Conservation (phyloP, 2,113 vertebrate species). For the Petrocephalus microphthalmus region DNA sequence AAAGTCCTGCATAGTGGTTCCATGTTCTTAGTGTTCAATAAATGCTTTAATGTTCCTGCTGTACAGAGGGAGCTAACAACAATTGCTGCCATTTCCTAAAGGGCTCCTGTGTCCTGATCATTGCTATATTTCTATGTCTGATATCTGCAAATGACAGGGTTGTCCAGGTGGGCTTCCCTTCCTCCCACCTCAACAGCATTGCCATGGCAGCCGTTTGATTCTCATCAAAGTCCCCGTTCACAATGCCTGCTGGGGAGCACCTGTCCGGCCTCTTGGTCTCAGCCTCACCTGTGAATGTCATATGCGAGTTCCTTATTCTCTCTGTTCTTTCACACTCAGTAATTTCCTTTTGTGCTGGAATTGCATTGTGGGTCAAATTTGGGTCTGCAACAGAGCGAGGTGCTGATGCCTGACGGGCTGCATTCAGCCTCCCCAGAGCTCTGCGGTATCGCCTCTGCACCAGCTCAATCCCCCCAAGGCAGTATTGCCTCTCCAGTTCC, state of each 20-base stretch:
- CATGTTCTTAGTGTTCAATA: not conserved
- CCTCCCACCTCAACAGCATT: not conserved
- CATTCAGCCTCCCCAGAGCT: slow-evolving; percentile 12
- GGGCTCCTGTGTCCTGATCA: slow-evolving; percentile 26
- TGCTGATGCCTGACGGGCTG: not conserved
- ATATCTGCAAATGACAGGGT: slow-evolving; percentile 28
- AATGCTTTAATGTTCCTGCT: not conserved
- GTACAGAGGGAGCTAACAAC: slow-evolving; percentile 10
- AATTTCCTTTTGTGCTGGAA: not conserved
- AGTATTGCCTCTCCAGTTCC: slow-evolving; percentile 27
- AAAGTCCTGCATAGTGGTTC: not conserved
- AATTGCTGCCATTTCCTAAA: slow-evolving; percentile 25
- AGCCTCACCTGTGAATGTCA: not conserved
- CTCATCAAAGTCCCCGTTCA: not conserved
- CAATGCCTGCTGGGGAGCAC: not conserved
- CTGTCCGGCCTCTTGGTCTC: not conserved
- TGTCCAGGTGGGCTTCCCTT: slow-evolving; percentile 19
- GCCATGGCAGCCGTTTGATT: not conserved
- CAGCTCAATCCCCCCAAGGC: slow-evolving; percentile 13
- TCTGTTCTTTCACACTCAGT: not conserved
- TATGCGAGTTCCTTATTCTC: not conserved
- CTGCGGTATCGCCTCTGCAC: slow-evolving; percentile 19
- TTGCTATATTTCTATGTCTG: slow-evolving; percentile 20
- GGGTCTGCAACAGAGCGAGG: not conserved
- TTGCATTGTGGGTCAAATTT: not conserved